Evolutionary conservation across 2,797 vertebrate genomes (phyloP).

Genomic region (Acanthurus leucopareius): DNA sequence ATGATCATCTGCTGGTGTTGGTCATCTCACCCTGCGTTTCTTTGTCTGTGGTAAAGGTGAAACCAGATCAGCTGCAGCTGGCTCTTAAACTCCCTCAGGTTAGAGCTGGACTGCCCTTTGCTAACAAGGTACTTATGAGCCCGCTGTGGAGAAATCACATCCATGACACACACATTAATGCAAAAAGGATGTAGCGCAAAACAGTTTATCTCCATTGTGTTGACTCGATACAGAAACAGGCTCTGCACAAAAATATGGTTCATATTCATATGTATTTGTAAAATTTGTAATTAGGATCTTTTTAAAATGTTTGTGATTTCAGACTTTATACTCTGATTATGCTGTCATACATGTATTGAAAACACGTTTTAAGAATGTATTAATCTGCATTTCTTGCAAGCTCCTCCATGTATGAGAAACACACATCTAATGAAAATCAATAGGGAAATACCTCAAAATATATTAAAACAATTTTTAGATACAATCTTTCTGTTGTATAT

Average conservation of each 20-base stretch:
- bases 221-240: background rate
- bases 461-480: slow-evolving; percentile 6
- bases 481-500: background rate
- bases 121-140: slow-evolving; percentile 87
- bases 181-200: background rate
- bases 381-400: background rate
- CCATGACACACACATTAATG: slow-evolving; percentile 6
- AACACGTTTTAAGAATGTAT: background rate
- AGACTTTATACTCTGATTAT: background rate
- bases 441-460: background rate
- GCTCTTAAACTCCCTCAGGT: slow-evolving; percentile 83
- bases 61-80: slow-evolving; percentile 92
- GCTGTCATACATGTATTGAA: background rate
- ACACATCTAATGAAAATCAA: background rate
- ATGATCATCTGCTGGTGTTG: background rate
- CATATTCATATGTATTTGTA: background rate
- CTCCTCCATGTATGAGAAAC: background rate
- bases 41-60: slow-evolving; percentile 87
- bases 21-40: slow-evolving; percentile 81
- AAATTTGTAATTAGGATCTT: no score
- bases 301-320: background rate
- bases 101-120: slow-evolving; percentile 82
- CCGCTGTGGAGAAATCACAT: slow-evolving; percentile 75
- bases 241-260: background rate
- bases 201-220: background rate